Evolutionary conservation across 2,797 vertebrate species (phyloP).

Genomic region (Acanthurus leucopareius): DNA sequence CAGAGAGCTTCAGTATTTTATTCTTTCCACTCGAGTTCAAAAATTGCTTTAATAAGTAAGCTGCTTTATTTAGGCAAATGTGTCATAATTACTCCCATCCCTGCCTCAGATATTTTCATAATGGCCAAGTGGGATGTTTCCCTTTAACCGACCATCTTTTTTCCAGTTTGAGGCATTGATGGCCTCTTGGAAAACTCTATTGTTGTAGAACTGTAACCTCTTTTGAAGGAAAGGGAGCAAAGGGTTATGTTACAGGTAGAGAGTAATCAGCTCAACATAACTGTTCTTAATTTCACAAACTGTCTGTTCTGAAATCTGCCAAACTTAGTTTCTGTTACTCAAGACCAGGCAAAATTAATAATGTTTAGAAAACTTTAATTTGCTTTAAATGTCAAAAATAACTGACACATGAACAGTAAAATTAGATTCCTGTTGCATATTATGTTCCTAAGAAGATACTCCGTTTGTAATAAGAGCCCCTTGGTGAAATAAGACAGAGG

Average conservation of each 20-base stretch:
- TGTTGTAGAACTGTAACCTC: conserved; percentile 19
- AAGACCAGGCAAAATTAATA: no score
- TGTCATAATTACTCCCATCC: neutral
- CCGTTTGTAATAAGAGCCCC: neutral
- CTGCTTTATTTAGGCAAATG: conserved; percentile 13
- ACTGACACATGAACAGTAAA: neutral
- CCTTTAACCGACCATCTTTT: conserved; percentile 24
- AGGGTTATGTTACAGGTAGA: conserved; percentile 54
- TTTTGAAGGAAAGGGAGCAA: conserved; percentile 3
- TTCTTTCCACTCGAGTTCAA: neutral
- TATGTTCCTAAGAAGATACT: neutral
- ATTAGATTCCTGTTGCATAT: neutral
- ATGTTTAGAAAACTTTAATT: neutral
- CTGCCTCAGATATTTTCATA: neutral
- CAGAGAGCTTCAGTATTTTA: neutral
- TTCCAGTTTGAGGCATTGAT: conserved; percentile 36
- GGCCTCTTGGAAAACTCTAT: conserved; percentile 33
- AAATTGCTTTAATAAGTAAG: neutral
- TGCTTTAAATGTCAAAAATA: neutral
- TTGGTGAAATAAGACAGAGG: conserved; percentile 1
- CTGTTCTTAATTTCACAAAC: conserved; percentile 57
- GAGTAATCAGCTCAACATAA: conserved; percentile 43
- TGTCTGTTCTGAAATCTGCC: conserved; percentile 56
- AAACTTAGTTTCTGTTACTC: neutral
- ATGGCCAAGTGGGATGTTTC: conserved; percentile 16